These are phyloP conservation scores for Apomyelois bistriatella DNA, from an alignment of 2,888 invertebrate species.

Conservation along the genomic window DNA sequence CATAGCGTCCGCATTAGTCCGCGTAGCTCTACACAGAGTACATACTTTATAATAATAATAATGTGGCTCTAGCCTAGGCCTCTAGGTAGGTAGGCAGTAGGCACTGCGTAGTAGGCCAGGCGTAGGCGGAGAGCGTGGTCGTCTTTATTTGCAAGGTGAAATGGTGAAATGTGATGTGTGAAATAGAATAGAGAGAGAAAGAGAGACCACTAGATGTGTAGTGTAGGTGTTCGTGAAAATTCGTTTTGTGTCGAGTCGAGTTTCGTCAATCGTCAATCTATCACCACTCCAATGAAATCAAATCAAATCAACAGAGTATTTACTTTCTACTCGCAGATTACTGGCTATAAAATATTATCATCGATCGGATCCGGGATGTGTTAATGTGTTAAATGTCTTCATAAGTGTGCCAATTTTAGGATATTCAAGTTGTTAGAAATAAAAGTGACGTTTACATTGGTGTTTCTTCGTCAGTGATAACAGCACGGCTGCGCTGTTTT, in stretches of 20 bases:
- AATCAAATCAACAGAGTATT: background rate
- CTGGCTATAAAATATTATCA: background rate
- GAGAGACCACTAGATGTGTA: background rate
- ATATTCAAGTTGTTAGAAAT: no score
- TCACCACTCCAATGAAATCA: background rate
- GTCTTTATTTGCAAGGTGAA: no score
- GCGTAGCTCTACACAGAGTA: no score
- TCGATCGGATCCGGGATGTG: background rate
- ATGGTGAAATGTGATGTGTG: no score
- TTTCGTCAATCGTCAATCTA: background rate
- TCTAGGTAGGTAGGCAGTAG: no score
- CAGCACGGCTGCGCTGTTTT: constrained; percentile 15
- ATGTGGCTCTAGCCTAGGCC: no score
- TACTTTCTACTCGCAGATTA: background rate
- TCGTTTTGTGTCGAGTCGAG: background rate
- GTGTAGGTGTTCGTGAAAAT: background rate
- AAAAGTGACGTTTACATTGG: no score
- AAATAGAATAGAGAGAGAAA: no score
- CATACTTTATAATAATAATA: no score
- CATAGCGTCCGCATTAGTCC: no score
- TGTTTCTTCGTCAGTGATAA: constrained; percentile 7
- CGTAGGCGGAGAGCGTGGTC: no score
- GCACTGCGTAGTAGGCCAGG: no score
- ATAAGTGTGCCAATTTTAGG: background rate
- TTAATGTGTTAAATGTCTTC: background rate